Evolutionary conservation across 2,797 vertebrate genomes (phyloP), one percentile per base, ranked within the genome.

Genomic region (Valencia hispanica): DNA sequence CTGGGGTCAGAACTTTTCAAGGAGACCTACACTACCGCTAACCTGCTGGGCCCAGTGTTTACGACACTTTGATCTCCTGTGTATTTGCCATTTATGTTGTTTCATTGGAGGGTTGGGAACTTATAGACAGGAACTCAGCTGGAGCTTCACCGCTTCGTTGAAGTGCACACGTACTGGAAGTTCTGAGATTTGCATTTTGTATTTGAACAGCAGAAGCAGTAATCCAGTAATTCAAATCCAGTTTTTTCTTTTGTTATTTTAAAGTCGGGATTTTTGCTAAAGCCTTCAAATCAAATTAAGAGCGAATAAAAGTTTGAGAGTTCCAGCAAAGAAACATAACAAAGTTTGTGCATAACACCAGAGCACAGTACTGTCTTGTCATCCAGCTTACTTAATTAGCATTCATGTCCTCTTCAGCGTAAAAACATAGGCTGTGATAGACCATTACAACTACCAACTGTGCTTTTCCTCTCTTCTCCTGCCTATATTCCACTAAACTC

Each of bases 1-100:
- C 74, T 12, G 39, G 70, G 76, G 84, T 92, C 85, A 84, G 51
- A 78, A 86, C 85, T 84, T 86, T 87, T 86, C 77, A 78, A 91
- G 75, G 63, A 78, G 88, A 89, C 88, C 85, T 82, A 78, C 83
- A 83, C 70, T 86, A 81, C 74, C 72, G 84, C 77, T 72, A 75
- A 53, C 69, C 78, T 8, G 0, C 65, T 12, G 75, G 74, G 85
- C 8, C 79, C 77, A 59, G 47, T 63, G 85, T 87, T 92, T 81
- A 91, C 30, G 68, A 81, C 77, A 48, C 72, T 22, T 43, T 6
- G 43, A 25, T 77, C 79, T 59, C 39, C 5, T 32, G 79, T 61
- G 77, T 72, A 63, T 81, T 82, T 55, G 48, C 76, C 65, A 71
- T 69, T 86, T 73, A 45, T 86, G 74, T 74, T 87, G 73, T 83